A percentile compares a stretch with the other conserved stretches of the same genome.
These are phyloP conservation scores for Leptopilina myrica DNA, from an alignment of 2,888 invertebrate genomes.

Conservation along the genomic window DNA sequence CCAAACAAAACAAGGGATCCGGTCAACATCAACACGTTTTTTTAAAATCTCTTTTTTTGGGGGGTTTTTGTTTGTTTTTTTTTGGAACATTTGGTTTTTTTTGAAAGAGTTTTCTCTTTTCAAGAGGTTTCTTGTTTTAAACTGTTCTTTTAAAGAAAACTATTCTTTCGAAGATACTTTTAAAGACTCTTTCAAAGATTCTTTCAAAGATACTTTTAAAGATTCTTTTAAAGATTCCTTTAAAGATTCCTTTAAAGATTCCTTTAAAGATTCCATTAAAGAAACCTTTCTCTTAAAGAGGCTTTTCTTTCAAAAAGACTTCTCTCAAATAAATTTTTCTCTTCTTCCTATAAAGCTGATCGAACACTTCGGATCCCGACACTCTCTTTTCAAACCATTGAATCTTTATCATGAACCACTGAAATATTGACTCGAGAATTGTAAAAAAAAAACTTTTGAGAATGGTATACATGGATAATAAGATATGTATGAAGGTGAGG, in stretches of 20 bases:
- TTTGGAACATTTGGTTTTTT: not conserved
- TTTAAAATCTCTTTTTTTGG: conserved; percentile 49
- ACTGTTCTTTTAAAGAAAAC: no score
- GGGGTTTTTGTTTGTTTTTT: conserved; percentile 45
- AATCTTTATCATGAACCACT: conserved; percentile 2
- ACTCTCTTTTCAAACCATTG: conserved; percentile 68
- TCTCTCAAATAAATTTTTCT: no score
- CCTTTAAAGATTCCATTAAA: no score
- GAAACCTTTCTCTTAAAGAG: no score
- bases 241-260: no score
- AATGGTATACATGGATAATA: conserved; percentile 35
- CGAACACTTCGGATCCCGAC: conserved; percentile 61
- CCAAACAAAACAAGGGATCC: conserved; percentile 73
- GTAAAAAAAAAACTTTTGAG: not conserved
- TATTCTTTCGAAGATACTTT: no score
- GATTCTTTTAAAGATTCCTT: no score
- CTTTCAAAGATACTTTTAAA: no score
- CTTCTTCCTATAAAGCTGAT: conserved; percentile 43
- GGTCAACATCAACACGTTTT: conserved; percentile 64
- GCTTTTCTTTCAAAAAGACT: no score
- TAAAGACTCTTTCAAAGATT: no score
- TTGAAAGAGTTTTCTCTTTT: conserved; percentile 41
- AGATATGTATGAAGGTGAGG: conserved; percentile 42
- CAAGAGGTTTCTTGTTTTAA: no score
- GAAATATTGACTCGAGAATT: not conserved